Conservation (phyloP, 2,797 vertebrate genomes). For the Leptoclinus maculatus region DNA sequence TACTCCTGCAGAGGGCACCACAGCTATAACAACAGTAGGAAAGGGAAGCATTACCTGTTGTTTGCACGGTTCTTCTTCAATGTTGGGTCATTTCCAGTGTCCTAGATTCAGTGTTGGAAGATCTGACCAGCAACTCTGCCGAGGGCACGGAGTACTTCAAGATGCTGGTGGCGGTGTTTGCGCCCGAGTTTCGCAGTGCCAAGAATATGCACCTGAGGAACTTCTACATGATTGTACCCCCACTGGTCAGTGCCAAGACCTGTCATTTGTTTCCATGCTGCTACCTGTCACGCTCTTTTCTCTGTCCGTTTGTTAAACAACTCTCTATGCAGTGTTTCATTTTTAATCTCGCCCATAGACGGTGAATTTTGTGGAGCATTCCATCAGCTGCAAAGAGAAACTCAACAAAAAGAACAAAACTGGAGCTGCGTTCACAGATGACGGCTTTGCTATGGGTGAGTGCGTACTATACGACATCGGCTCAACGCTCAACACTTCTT, state of each 20-base stretch:
- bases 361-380: slow-evolving; percentile 98
- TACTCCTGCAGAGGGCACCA: slow-evolving; percentile 38
- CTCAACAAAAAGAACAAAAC: slow-evolving; percentile 98
- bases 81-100: slow-evolving; percentile 67
- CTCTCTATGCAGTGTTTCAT: neutral
- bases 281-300: fast-evolving
- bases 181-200: slow-evolving; percentile 94
- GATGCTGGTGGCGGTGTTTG: slow-evolving; percentile 97
- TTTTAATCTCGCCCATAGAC: slow-evolving; percentile 82
- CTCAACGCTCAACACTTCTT: neutral
- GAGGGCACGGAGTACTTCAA: slow-evolving; percentile 99
- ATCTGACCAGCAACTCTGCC: slow-evolving; percentile 95
- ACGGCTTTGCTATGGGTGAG: slow-evolving; percentile 99
- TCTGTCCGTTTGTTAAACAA: fast-evolving
- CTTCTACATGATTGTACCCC: slow-evolving; percentile 98
- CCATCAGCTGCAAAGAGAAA: slow-evolving; percentile 98
- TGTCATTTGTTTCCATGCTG: neutral
- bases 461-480: neutral
- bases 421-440: slow-evolving; percentile 97
- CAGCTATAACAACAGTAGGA: neutral
- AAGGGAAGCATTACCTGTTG: neutral
- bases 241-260: slow-evolving; percentile 86
- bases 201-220: slow-evolving; percentile 99
- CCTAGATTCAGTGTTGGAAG: slow-evolving; percentile 92
- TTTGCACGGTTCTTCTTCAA: neutral